Evolutionary conservation across 1,140 invertebrate species (phyloP).

Genomic region (Camponotus floridanus): DNA sequence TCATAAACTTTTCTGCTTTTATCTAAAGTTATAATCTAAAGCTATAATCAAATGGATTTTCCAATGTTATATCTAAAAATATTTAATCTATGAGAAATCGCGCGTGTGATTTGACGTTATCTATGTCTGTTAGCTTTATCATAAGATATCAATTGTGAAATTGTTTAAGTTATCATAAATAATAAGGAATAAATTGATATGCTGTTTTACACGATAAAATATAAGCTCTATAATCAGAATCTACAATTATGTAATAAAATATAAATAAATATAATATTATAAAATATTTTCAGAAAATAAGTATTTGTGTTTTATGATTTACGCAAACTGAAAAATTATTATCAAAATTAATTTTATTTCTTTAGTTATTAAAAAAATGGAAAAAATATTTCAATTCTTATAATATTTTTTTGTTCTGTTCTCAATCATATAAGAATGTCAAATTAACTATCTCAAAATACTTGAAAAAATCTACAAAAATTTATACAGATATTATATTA

Average conservation of each 20-base stretch:
- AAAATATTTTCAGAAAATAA: neutral
- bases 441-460: no score
- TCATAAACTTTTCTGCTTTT: neutral
- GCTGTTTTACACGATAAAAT: neutral
- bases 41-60: neutral
- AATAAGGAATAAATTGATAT: neutral
- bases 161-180: neutral
- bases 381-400: no score
- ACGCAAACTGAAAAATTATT: neutral
- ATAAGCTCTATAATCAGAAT: neutral
- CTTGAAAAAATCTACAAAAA: no score
- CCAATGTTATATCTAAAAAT: neutral
- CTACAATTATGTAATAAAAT: neutral
- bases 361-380: neutral
- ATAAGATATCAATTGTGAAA: neutral
- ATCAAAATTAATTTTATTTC: neutral
- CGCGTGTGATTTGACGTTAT: neutral
- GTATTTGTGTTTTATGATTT: neutral
- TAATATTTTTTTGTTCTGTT: no score
- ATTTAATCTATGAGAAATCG: neutral
- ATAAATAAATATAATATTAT: neutral
- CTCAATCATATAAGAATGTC: no score
- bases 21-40: constrained; percentile 7
- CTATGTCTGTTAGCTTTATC: neutral
- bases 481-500: no score